Conservation (phyloP, 1,140 invertebrate genomes). For the Metaphire vulgaris region DNA sequence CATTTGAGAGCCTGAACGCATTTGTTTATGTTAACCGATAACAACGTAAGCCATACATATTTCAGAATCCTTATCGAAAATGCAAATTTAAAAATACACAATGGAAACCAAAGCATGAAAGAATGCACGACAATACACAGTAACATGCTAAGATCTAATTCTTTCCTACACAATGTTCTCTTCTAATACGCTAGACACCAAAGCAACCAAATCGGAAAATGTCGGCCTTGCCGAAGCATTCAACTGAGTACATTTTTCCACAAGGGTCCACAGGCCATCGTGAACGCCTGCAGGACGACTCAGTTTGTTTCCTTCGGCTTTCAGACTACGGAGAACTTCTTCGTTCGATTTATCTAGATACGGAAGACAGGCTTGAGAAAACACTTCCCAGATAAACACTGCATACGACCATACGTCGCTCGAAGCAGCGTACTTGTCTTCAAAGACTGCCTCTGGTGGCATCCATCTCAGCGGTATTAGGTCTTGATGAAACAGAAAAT, state of each 20-base stretch:
- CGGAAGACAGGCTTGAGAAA: conserved; percentile 45
- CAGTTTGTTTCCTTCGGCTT: conserved; percentile 35
- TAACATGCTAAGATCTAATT: too few relatives aligned
- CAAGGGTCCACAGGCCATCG: conserved; percentile 6
- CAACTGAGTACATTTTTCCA: conserved; percentile 4
- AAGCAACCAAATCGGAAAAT: background rate
- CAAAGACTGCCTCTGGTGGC: conserved; percentile 76
- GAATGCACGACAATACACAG: too few relatives aligned
- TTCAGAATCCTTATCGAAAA: too few relatives aligned
- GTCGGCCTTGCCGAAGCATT: background rate
- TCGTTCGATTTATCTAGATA: conserved; percentile 43
- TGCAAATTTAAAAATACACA: too few relatives aligned
- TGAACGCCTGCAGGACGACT: conserved; percentile 14
- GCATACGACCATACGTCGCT: conserved; percentile 50
- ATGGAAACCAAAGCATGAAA: too few relatives aligned
- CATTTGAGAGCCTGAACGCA: too few relatives aligned
- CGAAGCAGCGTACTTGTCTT: conserved; percentile 59
- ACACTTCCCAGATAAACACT: conserved; percentile 50
- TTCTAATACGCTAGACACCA: background rate
- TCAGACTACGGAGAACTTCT: conserved; percentile 59
- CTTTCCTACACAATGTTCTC: background rate
- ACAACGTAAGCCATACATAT: too few relatives aligned
- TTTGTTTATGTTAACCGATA: too few relatives aligned
- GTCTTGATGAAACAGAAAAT: conserved; percentile 55
- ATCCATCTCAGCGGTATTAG: conserved; percentile 76